Percentiles rank a stretch among this genome's conserved stretches.
Conservation (phyloP, 2,888 invertebrate genomes). For the Agrochola litura region DNA sequence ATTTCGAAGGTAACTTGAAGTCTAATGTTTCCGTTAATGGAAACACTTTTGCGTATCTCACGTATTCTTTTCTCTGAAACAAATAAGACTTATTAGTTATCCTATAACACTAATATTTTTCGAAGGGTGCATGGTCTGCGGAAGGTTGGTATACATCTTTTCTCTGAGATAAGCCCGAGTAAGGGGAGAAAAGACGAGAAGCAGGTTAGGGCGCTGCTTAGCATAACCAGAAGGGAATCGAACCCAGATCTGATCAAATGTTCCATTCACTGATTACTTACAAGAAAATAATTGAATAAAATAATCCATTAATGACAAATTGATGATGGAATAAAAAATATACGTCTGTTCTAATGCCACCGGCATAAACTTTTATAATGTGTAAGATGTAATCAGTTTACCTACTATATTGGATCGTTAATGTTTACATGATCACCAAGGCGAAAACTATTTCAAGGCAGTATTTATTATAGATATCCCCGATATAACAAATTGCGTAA, state of each 20-base stretch:
- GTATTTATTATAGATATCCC: conserved; percentile 60
- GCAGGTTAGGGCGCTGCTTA: not conserved
- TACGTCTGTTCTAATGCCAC: not conserved
- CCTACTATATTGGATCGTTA: conserved; percentile 41
- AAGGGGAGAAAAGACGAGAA: not conserved
- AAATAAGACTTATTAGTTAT: conserved; percentile 56
- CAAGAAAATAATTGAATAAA: not conserved
- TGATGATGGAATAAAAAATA: not conserved
- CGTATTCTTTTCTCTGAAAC: conserved; percentile 97
- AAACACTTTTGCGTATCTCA: conserved; percentile 98
- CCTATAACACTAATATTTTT: not conserved
- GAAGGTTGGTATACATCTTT: not conserved
- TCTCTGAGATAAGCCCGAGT: not conserved
- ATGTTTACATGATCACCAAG: conserved; percentile 63
- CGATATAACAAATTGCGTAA: conserved; percentile 52
- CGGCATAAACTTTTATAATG: conserved; percentile 18
- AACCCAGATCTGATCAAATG: not conserved
- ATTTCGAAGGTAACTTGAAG: conserved; percentile 97
- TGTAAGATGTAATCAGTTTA: conserved; percentile 44
- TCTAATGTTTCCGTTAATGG: conserved; percentile 95
- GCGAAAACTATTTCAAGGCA: conserved; percentile 62
- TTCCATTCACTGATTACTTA: not conserved
- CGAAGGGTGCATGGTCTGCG: not conserved
- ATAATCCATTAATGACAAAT: not conserved
- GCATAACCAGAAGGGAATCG: not conserved